Percentiles rank a stretch among this genome's conserved stretches.
These are phyloP conservation scores for Beroe forskalii DNA, from an alignment of 37 sponge, comb jelly and placozoan species.

Conservation along the genomic window DNA sequence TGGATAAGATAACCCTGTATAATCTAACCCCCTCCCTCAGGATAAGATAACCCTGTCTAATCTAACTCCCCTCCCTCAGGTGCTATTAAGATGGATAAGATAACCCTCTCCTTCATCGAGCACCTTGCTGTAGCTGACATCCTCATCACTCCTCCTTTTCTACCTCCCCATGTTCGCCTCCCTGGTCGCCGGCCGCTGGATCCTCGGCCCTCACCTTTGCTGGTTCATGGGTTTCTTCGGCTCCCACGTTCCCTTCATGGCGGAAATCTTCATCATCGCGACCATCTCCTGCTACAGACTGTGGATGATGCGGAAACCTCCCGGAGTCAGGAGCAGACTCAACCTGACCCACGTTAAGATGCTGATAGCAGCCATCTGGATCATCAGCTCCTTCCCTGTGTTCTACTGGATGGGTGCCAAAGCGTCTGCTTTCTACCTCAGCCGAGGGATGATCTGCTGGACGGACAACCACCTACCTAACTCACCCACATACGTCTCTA, in stretches of 20 bases:
- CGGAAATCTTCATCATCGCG: constrained; percentile 36
- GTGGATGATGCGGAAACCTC: constrained; percentile 15
- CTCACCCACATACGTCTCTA: constrained; percentile 8
- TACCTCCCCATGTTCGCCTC: constrained; percentile 29
- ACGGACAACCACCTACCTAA: constrained; percentile 18
- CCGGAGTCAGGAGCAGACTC: not conserved
- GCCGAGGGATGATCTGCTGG: constrained; percentile 26
- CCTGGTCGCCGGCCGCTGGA: not conserved
- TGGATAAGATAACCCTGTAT: no score
- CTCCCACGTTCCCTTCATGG: constrained; percentile 52
- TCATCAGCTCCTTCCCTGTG: not conserved
- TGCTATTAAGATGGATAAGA: constrained; percentile 26
- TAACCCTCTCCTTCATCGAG: constrained; percentile 45
- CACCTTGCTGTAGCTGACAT: constrained; percentile 40
- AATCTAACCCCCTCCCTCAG: no score
- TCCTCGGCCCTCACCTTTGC: not conserved
- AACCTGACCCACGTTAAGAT: constrained; percentile 1
- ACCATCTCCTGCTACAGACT: constrained; percentile 31
- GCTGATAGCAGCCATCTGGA: not conserved
- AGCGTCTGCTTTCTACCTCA: not conserved
- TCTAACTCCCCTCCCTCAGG: constrained; percentile 1
- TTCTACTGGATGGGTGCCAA: constrained; percentile 6
- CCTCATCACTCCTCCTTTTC: constrained; percentile 40
- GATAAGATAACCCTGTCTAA: no score
- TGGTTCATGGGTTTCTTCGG: constrained; percentile 64